phyloP scores from a whole-genome alignment of 2,797 vertebrate genomes.

The Carapus acus region DNA sequence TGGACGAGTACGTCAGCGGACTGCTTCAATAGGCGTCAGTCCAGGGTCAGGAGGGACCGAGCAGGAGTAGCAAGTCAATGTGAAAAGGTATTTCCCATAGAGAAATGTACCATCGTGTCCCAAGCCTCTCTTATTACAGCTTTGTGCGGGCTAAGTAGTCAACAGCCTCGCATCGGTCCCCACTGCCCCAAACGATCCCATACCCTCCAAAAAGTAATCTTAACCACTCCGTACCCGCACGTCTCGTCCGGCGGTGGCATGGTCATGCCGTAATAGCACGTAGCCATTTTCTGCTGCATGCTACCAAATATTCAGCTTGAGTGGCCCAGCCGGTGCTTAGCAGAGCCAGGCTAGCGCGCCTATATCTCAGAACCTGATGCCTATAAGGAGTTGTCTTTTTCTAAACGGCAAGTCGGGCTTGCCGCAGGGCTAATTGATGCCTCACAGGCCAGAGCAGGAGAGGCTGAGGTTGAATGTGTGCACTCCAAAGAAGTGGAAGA shows the following conservation, averaged over 20 bases:
- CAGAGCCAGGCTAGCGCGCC: conserved; percentile 37
- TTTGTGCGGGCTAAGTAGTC: conserved; percentile 6
- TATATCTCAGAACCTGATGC: conserved; percentile 45
- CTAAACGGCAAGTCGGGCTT: conserved; percentile 43
- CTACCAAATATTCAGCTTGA: too few species aligned
- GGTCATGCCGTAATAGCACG: background rate
- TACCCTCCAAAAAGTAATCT: background rate
- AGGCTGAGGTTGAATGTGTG: conserved; percentile 21
- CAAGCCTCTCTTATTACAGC: too few species aligned
- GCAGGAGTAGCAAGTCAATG: conserved; percentile 14
- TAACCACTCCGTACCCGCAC: background rate
- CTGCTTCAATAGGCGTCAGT: conserved; percentile 23
- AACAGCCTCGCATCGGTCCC: background rate
- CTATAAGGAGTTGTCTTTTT: conserved; percentile 48
- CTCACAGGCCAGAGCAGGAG: conserved; percentile 40
- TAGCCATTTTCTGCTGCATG: conserved; percentile 30
- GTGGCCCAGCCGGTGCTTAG: conserved; percentile 32
- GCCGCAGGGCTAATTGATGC: conserved; percentile 53
- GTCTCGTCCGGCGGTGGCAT: background rate
- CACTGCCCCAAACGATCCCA: background rate
- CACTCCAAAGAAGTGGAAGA: conserved; percentile 3
- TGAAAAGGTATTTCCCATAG: conserved; percentile 3
- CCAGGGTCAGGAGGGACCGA: background rate
- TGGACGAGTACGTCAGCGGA: conserved; percentile 19
- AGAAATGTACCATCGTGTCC: too few species aligned